Conservation (phyloP, 2,113 vertebrate genomes). For the Marmota flaviventris region DNA sequence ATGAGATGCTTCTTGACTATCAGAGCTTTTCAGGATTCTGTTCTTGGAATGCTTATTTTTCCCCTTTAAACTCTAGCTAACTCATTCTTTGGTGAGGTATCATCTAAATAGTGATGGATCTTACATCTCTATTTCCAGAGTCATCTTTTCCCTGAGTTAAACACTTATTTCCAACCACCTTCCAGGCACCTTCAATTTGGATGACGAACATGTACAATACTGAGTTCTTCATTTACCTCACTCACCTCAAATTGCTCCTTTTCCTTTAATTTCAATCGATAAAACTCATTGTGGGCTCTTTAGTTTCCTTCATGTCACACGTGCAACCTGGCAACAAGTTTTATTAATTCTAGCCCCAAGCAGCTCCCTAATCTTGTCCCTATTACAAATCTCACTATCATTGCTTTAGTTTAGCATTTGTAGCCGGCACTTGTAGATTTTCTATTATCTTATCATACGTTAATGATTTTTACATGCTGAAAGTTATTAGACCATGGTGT, state of each 20-base stretch:
- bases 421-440: background rate
- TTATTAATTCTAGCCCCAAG: background rate
- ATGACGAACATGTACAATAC: background rate
- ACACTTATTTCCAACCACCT: background rate
- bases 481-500: background rate
- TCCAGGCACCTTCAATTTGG: background rate
- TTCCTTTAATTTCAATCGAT: background rate
- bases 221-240: background rate
- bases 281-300: background rate
- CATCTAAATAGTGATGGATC: background rate
- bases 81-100: background rate
- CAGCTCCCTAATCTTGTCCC: background rate
- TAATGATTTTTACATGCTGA: conserved; percentile 6
- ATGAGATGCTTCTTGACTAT: background rate
- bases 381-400: background rate
- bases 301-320: background rate
- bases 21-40: background rate
- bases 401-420: background rate
- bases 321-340: background rate
- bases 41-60: background rate
- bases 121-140: background rate
- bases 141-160: background rate
- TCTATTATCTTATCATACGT: background rate
- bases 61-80: background rate
- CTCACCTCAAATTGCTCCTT: background rate